phyloP scores from a whole-genome alignment of 2,797 vertebrate genomes.

The Cyclopterus lumpus region DNA sequence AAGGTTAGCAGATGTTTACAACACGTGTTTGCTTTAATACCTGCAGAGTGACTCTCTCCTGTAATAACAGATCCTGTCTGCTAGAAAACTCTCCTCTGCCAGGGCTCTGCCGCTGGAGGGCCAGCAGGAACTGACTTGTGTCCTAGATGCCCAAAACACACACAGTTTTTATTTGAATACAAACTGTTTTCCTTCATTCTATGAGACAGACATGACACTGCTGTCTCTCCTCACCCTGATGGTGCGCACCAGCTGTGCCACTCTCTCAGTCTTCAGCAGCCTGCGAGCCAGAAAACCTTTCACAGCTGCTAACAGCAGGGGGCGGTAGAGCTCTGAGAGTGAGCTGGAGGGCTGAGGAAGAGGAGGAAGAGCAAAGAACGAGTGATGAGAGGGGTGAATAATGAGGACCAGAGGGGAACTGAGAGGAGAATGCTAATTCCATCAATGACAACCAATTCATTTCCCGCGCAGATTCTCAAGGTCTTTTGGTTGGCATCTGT shows the following conservation, averaged over 20 bases:
- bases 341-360: constrained; percentile 52
- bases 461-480: constrained; percentile 78
- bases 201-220: constrained; percentile 3
- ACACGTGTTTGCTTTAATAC: constrained; percentile 60
- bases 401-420: constrained; percentile 73
- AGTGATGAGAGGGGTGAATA: constrained; percentile 59
- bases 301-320: constrained; percentile 78
- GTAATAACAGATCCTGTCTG: constrained; percentile 76
- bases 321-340: constrained; percentile 59
- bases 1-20: constrained; percentile 51
- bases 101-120: constrained; percentile 64
- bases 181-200: constrained; percentile 3
- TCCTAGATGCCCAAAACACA: constrained; percentile 71
- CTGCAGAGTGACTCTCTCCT: constrained; percentile 81
- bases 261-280: constrained; percentile 78
- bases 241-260: constrained; percentile 79
- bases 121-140: constrained; percentile 74
- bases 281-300: constrained; percentile 84
- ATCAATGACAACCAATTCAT: constrained; percentile 84
- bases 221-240: constrained; percentile 73
- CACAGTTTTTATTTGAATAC: constrained; percentile 1
- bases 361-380: constrained; percentile 16
- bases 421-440: constrained; percentile 83
- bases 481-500: constrained; percentile 76
- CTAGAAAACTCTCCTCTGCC: constrained; percentile 56